A percentile compares a stretch with the other conserved stretches of the same genome.
These are phyloP conservation scores for Acanthurus tractus DNA, from an alignment of 2,797 vertebrate genomes.

Conservation along the genomic window DNA sequence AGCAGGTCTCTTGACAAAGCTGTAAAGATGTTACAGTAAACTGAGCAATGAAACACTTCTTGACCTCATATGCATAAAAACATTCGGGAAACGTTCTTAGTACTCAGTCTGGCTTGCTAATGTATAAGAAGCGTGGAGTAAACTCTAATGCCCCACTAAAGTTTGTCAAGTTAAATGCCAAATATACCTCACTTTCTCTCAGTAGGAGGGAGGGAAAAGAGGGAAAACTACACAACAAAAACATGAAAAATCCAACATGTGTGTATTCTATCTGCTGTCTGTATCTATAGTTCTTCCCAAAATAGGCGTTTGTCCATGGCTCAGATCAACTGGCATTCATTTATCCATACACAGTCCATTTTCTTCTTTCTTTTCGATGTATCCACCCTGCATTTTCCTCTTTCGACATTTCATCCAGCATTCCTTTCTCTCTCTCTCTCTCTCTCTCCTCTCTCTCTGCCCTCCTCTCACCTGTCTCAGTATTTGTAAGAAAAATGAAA, in stretches of 20 bases:
- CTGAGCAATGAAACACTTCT: background rate
- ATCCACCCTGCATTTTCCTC: background rate
- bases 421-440: too few relatives aligned
- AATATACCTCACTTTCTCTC: constrained; percentile 23
- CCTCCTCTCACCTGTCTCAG: too few relatives aligned
- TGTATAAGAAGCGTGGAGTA: constrained; percentile 75
- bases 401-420: too few relatives aligned
- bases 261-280: background rate
- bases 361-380: too few relatives aligned
- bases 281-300: constrained; percentile 1
- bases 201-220: constrained; percentile 29
- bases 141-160: constrained; percentile 73
- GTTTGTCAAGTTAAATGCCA: constrained; percentile 75
- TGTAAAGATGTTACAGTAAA: too few relatives aligned
- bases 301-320: background rate
- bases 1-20: too few relatives aligned
- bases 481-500: too few relatives aligned
- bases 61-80: background rate
- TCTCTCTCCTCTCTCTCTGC: too few relatives aligned
- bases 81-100: background rate
- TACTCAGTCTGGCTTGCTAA: constrained; percentile 45
- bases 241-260: background rate
- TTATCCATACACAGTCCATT: background rate
- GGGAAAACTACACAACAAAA: background rate
- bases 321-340: constrained; percentile 9